phyloP scores from a whole-genome alignment of 2,797 vertebrate genomes.

The Coccyzus lansbergi region DNA sequence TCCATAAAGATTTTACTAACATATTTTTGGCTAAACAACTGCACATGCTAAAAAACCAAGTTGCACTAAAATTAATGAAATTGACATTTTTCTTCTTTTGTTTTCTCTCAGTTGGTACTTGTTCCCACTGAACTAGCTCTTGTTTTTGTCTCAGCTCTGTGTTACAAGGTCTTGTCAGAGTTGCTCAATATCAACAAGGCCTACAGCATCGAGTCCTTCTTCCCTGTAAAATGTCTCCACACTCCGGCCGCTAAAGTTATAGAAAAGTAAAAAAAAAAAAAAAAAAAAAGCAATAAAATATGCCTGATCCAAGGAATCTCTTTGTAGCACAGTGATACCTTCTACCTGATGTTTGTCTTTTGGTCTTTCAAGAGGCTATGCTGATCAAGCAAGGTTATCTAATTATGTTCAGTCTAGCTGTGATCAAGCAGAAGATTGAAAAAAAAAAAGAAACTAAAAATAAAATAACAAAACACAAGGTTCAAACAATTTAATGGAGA shows the following conservation, averaged over 20 bases:
- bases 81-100: no score
- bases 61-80: no score
- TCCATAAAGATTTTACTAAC: no score
- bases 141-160: no score
- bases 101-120: no score
- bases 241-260: background rate
- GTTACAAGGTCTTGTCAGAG: no score
- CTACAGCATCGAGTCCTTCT: no score
- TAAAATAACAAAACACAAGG: background rate
- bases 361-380: background rate
- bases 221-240: no score
- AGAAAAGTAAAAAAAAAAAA: background rate
- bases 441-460: background rate
- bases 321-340: background rate
- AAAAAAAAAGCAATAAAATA: background rate
- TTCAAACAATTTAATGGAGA: background rate
- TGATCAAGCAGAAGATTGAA: background rate
- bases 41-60: no score
- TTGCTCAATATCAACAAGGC: no score
- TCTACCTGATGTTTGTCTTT: background rate
- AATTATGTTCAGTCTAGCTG: background rate
- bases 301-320: background rate
- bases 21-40: no score
- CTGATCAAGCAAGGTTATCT: background rate
- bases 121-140: no score